A percentile compares a stretch with the other conserved stretches of the same genome.
phyloP scores from a whole-genome alignment of 2,797 vertebrate species.

The Hoplostethus atlanticus region DNA sequence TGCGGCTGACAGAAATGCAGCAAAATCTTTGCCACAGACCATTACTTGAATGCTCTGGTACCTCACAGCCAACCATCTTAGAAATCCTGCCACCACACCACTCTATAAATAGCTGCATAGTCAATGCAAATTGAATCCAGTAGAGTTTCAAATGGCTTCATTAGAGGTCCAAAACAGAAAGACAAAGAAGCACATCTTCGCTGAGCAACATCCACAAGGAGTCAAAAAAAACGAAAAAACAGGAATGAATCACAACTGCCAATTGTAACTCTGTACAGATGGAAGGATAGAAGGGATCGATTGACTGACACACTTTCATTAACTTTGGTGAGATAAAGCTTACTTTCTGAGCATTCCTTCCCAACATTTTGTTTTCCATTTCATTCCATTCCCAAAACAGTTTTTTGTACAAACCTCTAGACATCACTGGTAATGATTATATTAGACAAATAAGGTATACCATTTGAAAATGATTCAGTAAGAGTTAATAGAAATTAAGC shows the following conservation, averaged over 20 bases:
- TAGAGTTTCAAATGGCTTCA: conserved; percentile 58
- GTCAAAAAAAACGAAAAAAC: background rate
- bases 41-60: conserved; percentile 37
- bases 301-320: background rate
- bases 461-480: too few relatives aligned
- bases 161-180: conserved; percentile 31
- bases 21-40: conserved; percentile 40
- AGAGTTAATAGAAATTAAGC: background rate
- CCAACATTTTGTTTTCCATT: background rate
- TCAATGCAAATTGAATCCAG: conserved; percentile 54
- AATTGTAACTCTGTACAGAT: background rate
- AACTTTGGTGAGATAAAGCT: background rate
- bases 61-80: conserved; percentile 57
- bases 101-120: conserved; percentile 65
- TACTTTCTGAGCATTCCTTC: background rate
- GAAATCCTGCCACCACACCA: conserved; percentile 30
- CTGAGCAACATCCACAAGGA: conserved; percentile 2
- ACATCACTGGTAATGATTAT: background rate
- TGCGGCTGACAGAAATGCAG: conserved; percentile 49
- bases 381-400: too few relatives aligned
- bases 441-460: background rate
- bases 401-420: conserved; percentile 3
- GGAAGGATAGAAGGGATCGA: background rate
- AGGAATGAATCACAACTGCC: background rate
- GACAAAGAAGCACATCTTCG: conserved; percentile 3